Evolutionary conservation across 2,888 invertebrate genomes (phyloP).

Genomic region (Gasteruption jaculator): DNA sequence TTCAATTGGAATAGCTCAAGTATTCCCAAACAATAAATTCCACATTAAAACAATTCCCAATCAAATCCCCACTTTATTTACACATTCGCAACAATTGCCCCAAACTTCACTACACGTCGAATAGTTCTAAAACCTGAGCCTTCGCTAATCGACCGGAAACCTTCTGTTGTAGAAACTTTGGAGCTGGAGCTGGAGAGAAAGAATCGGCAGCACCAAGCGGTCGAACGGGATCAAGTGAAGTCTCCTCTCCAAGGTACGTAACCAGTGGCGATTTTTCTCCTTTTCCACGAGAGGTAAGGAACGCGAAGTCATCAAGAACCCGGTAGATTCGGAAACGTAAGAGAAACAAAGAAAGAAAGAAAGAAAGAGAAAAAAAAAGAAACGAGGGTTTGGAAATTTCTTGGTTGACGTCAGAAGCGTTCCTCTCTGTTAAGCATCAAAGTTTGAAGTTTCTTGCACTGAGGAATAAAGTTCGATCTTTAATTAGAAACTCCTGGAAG

Average conservation of each 20-base stretch:
- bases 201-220: conserved; percentile 69
- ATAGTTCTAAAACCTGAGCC: no score
- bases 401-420: conserved; percentile 5
- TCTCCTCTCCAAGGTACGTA: conserved; percentile 72
- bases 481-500: conserved; percentile 43
- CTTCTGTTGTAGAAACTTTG: conserved; percentile 70
- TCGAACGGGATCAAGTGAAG: conserved; percentile 76
- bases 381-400: not conserved
- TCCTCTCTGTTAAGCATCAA: no score
- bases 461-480: conserved; percentile 41
- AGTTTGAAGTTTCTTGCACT: conserved; percentile 21
- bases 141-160: no score
- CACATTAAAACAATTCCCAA: no score
- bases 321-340: not conserved
- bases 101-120: no score
- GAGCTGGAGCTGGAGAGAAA: conserved; percentile 87
- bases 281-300: conserved; percentile 20
- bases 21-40: no score
- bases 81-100: no score
- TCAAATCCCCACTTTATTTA: no score
- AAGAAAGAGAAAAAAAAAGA: not conserved
- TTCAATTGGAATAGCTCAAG: no score
- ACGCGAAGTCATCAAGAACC: conserved; percentile 1
- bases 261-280: conserved; percentile 8
- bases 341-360: not conserved